Evolutionary conservation across 2,797 vertebrate species (phyloP).

Genomic region (Harpagifer antarcticus): DNA sequence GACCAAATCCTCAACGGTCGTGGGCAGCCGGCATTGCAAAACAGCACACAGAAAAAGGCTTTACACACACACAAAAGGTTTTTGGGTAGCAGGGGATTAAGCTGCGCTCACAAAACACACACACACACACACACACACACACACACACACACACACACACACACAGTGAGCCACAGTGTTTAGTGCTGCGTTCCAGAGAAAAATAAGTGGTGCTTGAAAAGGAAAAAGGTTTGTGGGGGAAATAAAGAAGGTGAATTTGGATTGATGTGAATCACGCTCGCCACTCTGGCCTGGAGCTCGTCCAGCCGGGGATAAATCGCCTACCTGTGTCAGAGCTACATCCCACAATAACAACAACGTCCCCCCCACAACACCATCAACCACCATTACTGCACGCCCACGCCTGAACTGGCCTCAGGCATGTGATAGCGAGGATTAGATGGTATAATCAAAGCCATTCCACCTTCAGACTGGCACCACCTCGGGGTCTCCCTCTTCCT

Average conservation of each 20-base stretch:
- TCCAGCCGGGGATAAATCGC: constrained; percentile 64
- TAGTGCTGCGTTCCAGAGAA: constrained; percentile 36
- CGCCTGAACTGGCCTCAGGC: constrained; percentile 62
- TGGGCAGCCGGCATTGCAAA: constrained; percentile 57
- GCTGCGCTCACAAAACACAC: constrained; percentile 8
- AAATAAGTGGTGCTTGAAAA: constrained; percentile 58
- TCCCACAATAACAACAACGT: constrained; percentile 48
- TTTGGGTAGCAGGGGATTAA: constrained; percentile 65
- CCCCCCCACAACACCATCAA: constrained; percentile 4
- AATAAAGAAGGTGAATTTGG: constrained; percentile 65
- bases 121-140: constrained; percentile 18
- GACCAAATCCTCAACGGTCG: constrained; percentile 50
- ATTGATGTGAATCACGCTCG: constrained; percentile 74
- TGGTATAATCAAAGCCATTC: constrained; percentile 62
- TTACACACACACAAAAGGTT: constrained; percentile 36
- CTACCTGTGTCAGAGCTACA: constrained; percentile 72
- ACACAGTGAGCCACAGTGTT: constrained; percentile 18
- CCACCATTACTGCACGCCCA: constrained; percentile 54
- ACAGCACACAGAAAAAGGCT: constrained; percentile 42
- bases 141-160: constrained; percentile 19
- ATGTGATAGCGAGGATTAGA: constrained; percentile 57
- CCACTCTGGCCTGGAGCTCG: constrained; percentile 57
- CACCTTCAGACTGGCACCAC: constrained; percentile 69
- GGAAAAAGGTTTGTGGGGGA: constrained; percentile 52
- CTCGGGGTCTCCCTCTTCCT: constrained; percentile 57